These are phyloP conservation scores for Hemithea aestivaria DNA, from an alignment of 2,888 invertebrate genomes.

Conservation along the genomic window DNA sequence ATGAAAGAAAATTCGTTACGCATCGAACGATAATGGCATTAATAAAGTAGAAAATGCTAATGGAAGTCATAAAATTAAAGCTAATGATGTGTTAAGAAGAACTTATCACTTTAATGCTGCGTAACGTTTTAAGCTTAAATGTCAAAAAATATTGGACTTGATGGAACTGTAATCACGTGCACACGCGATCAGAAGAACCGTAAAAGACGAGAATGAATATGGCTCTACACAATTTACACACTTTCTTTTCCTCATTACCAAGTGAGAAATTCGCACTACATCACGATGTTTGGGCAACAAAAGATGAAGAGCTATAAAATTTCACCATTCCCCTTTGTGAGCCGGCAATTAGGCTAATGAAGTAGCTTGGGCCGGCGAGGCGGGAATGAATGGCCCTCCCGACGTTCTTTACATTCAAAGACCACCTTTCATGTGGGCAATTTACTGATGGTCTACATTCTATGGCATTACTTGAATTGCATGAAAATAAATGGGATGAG, in stretches of 20 bases:
- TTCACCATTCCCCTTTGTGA: slow-evolving; percentile 69
- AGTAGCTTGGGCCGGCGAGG: slow-evolving; percentile 52
- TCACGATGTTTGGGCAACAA: slow-evolving; percentile 40
- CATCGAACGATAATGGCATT: slow-evolving; percentile 7
- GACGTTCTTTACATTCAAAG: slow-evolving; percentile 61
- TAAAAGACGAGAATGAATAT: too few relatives aligned
- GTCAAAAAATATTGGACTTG: too few relatives aligned
- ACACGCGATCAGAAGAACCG: too few relatives aligned
- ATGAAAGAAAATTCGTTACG: slow-evolving; percentile 14
- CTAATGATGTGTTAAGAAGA: not conserved
- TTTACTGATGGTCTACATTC: slow-evolving; percentile 65
- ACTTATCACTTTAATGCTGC: too few relatives aligned
- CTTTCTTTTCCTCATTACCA: slow-evolving; percentile 7
- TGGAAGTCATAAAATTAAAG: slow-evolving; percentile 3
- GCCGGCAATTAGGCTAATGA: slow-evolving; percentile 75
- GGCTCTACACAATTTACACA: not conserved
- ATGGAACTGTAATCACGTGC: too few relatives aligned
- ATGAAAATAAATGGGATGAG: slow-evolving; percentile 47
- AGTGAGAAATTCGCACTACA: slow-evolving; percentile 29
- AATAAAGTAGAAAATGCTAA: slow-evolving; percentile 16
- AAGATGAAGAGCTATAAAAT: slow-evolving; percentile 72
- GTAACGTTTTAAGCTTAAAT: too few relatives aligned
- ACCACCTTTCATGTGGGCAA: slow-evolving; percentile 75
- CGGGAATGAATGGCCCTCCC: slow-evolving; percentile 66
- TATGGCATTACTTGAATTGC: slow-evolving; percentile 34